Conservation (phyloP, 2,888 invertebrate genomes). For the Euspilapteryx auroguttella region DNA sequence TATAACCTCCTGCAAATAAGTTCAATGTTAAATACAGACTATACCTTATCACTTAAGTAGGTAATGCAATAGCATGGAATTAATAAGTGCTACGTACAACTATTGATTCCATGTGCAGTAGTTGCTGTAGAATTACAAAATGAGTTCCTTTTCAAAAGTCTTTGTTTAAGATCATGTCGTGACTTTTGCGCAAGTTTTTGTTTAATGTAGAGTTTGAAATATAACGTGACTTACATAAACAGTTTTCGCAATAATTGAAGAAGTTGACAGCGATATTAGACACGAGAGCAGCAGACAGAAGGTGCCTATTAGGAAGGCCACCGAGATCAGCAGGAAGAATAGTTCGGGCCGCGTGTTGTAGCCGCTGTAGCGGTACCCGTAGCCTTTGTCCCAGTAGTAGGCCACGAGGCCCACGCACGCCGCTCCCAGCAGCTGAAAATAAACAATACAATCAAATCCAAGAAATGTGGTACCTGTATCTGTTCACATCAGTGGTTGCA, state of each 20-base stretch:
- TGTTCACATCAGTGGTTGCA: too few relatives aligned
- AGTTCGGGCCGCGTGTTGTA: conserved; percentile 40
- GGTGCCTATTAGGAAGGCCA: conserved; percentile 79
- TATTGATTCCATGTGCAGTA: too few relatives aligned
- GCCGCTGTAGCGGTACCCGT: conserved; percentile 21
- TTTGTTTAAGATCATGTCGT: too few relatives aligned
- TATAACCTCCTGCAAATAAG: conserved; percentile 73
- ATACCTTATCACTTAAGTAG: too few relatives aligned
- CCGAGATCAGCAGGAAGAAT: conserved; percentile 74
- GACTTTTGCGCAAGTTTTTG: too few relatives aligned
- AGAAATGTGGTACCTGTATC: too few relatives aligned
- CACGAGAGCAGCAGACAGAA: conserved; percentile 75
- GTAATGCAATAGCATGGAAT: too few relatives aligned
- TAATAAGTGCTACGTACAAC: too few relatives aligned
- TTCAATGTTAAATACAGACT: conserved; percentile 4
- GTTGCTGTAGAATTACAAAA: too few relatives aligned
- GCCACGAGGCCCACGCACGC: conserved; percentile 73
- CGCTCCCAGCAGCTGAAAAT: conserved; percentile 72
- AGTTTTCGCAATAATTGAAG: conserved; percentile 83
- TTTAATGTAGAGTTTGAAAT: too few relatives aligned
- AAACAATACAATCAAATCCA: too few relatives aligned
- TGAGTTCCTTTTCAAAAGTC: too few relatives aligned
- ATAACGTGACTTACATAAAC: conserved; percentile 79
- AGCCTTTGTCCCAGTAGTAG: conserved; percentile 47
- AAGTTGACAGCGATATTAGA: conserved; percentile 76